phyloP scores from a whole-genome alignment of 2,113 vertebrate genomes.

The Dissostichus mawsoni region DNA sequence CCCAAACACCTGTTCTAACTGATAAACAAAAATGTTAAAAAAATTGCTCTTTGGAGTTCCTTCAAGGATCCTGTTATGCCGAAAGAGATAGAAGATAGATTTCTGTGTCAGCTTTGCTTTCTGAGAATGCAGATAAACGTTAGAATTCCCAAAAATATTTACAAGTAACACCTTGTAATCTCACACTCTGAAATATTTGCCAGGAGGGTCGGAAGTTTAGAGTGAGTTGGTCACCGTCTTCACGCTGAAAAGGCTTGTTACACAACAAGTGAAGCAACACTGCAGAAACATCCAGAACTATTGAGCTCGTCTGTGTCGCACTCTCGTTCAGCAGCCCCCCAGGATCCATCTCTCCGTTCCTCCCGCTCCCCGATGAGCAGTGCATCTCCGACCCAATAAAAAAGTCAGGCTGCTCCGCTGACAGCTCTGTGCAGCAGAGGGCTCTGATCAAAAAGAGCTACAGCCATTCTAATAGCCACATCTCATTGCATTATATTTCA shows the following conservation, averaged over 20 bases:
- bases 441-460: constrained; percentile 77
- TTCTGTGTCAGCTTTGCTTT: background rate
- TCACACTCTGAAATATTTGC: background rate
- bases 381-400: constrained; percentile 72
- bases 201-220: background rate
- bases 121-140: background rate
- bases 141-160: background rate
- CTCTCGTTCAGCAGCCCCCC: constrained; percentile 41
- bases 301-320: constrained; percentile 35
- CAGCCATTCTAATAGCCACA: constrained; percentile 78
- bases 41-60: background rate
- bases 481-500: constrained; percentile 82
- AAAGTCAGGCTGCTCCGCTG: constrained; percentile 55
- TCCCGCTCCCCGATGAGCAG: constrained; percentile 58
- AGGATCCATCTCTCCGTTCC: constrained; percentile 60
- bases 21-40: background rate
- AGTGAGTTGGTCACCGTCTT: constrained; percentile 15
- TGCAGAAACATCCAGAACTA: constrained; percentile 21
- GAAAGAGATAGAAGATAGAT: background rate
- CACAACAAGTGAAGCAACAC: constrained; percentile 21
- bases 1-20: background rate
- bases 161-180: background rate
- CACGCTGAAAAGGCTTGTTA: background rate
- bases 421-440: constrained; percentile 74
- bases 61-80: background rate